phyloP scores from a whole-genome alignment of 2,113 vertebrate genomes.

The Haemorhous mexicanus region DNA sequence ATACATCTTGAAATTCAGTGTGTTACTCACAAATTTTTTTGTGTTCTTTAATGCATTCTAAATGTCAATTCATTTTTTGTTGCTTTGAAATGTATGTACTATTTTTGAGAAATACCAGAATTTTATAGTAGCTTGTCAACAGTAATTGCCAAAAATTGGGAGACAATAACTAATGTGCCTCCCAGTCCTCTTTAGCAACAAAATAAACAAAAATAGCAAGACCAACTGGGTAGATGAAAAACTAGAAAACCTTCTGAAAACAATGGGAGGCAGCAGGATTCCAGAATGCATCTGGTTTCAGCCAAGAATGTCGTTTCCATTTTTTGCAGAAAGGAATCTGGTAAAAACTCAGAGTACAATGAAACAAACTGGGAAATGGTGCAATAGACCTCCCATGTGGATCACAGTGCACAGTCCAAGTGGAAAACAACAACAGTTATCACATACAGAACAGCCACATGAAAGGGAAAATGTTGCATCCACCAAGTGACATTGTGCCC shows the following conservation, averaged over 20 bases:
- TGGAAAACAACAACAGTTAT: background rate
- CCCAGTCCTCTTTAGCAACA: background rate
- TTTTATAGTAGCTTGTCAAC: slow-evolving; percentile 18
- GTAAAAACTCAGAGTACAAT: slow-evolving; percentile 11
- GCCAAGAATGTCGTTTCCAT: background rate
- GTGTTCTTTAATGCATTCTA: background rate
- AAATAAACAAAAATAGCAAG: slow-evolving; percentile 28
- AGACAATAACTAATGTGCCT: background rate
- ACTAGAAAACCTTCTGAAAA: slow-evolving; percentile 11
- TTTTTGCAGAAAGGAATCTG: background rate
- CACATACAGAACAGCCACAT: background rate
- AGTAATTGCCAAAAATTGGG: background rate
- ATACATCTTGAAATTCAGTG: background rate
- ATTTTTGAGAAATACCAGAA: slow-evolving; percentile 9
- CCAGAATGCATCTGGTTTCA: background rate
- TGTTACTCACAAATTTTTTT: background rate
- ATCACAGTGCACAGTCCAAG: background rate
- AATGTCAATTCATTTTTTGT: background rate
- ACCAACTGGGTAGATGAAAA: slow-evolving; percentile 45
- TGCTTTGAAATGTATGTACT: background rate
- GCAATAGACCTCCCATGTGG: slow-evolving; percentile 2
- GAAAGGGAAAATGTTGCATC: background rate
- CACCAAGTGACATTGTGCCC: background rate
- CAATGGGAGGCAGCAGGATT: background rate
- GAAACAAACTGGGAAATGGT: background rate